Base-by-base conservation (phyloP, 2,797 vertebrate genomes). In the Balearica regulorum region DNA sequence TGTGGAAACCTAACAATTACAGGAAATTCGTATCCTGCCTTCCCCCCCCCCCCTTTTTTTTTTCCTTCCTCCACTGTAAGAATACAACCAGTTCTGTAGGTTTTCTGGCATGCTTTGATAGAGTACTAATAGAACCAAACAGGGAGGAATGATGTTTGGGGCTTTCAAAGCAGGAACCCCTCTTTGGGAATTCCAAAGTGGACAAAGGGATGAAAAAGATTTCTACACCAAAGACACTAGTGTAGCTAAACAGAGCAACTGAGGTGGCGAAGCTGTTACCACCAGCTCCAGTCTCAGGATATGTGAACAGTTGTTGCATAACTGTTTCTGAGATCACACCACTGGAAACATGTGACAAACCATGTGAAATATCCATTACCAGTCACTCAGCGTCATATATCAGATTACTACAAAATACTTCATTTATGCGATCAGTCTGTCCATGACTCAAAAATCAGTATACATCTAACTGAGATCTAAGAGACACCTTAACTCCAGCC, bases 11-110 rank as follows among this genome's bases (percentile, higher is more conserved):
- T 44, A 53, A 61, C 1, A 51, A 33, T 26, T 69, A 31, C 1
- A 54, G 17, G 18, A 87, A 64, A 84, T 46, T 46, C 6, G 1
- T 65, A 53, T 35, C 26, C 17, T 29, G n/a, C n/a, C n/a, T n/a
- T n/a, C n/a, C 0, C 0, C 1, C 2, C 11, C 3, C 2, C 10
- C 49, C 19, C 44, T 46, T 51, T 22, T 33, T 16, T 31, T 1
- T 9, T n/a, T 20, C 13, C 5, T 29, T 18, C 17, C 26, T 69
- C 7, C 8, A 6, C 9, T 53, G 54, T 65, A 83, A 80, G 25
- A 60, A 64, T 15, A 3, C 9, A 81, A 44, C 5, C 9, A 49
- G 37, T 86, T 89, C 35, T 31, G 3, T 19, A 37, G 17, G 22
- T 65, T 89, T 85, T 79, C 57, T 68, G 28, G 6, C 55, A n/a